phyloP scores from a whole-genome alignment of 1,140 invertebrate species.

The Sycophaga agraensis region DNA sequence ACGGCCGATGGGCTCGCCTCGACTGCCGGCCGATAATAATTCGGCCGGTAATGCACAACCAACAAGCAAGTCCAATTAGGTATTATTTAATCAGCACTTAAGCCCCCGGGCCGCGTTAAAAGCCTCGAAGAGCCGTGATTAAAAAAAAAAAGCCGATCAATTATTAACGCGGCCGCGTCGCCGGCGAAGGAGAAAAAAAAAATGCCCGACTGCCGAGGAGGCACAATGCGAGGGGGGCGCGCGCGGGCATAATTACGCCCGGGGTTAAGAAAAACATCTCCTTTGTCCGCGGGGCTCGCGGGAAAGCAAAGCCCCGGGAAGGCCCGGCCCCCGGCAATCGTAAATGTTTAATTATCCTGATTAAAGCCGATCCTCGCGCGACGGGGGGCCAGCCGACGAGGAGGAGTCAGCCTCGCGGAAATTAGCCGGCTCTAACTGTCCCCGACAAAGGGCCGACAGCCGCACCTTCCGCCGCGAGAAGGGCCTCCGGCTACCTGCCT shows the following conservation, averaged over 20 bases:
- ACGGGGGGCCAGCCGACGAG: not conserved
- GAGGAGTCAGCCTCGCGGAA: constrained; percentile 52
- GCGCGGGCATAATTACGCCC: constrained; percentile 28
- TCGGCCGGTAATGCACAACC: not conserved
- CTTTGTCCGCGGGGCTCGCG: constrained; percentile 8
- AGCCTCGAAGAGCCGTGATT: constrained; percentile 22
- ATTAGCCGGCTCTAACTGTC: constrained; percentile 56
- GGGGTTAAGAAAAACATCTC: constrained; percentile 1
- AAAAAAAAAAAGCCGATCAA: constrained; percentile 28
- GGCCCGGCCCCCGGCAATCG: constrained; percentile 45
- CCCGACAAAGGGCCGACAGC: too few species aligned
- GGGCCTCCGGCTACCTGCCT: too few species aligned
- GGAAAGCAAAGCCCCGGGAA: constrained; percentile 28
- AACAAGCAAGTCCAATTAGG: constrained; percentile 15
- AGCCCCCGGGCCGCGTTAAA: not conserved
- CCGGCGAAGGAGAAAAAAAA: not conserved
- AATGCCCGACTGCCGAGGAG: constrained; percentile 3
- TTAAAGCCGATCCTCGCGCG: constrained; percentile 52
- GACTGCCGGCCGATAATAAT: not conserved
- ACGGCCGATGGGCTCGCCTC: not conserved
- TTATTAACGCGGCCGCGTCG: constrained; percentile 25
- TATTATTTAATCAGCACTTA: constrained; percentile 27
- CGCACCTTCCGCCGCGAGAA: too few species aligned
- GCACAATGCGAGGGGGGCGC: constrained; percentile 6
- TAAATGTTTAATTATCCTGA: constrained; percentile 61